phyloP scores from a whole-genome alignment of 2,888 invertebrate species.

The Nipponacmea schrenckii region DNA sequence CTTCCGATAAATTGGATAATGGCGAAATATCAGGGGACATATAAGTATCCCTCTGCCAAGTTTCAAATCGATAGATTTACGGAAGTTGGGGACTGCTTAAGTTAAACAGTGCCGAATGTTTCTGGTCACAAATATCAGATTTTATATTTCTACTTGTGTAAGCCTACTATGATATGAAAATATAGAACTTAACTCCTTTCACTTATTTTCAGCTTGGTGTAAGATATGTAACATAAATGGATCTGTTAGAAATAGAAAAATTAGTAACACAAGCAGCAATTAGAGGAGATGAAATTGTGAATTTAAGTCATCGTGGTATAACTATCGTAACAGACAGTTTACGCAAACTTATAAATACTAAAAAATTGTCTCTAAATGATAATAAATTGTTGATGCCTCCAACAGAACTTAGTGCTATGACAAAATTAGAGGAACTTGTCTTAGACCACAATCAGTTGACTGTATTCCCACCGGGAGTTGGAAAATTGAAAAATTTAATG shows the following conservation, averaged over 20 bases:
- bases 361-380: constrained; percentile 56
- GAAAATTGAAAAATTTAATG: constrained; percentile 44
- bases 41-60: too few species aligned
- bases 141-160: too few species aligned
- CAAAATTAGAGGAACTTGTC: constrained; percentile 54
- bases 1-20: too few species aligned
- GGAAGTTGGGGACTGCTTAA: too few species aligned
- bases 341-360: constrained; percentile 41
- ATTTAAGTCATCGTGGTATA: constrained; percentile 63
- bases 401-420: constrained; percentile 50
- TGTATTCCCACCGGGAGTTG: constrained; percentile 58
- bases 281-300: constrained; percentile 59
- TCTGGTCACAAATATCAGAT: too few species aligned
- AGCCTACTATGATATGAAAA: too few species aligned
- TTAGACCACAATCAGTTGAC: constrained; percentile 64
- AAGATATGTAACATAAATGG: constrained; percentile 34
- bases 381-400: constrained; percentile 64
- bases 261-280: constrained; percentile 43
- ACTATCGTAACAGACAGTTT: constrained; percentile 56
- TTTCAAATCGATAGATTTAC: too few species aligned
- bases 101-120: too few species aligned
- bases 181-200: too few species aligned
- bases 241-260: constrained; percentile 48
- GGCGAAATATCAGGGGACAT: too few species aligned
- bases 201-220: too few species aligned